Evolutionary conservation across 2,113 vertebrate genomes (phyloP).

Genomic region (Pitta sordida): DNA sequence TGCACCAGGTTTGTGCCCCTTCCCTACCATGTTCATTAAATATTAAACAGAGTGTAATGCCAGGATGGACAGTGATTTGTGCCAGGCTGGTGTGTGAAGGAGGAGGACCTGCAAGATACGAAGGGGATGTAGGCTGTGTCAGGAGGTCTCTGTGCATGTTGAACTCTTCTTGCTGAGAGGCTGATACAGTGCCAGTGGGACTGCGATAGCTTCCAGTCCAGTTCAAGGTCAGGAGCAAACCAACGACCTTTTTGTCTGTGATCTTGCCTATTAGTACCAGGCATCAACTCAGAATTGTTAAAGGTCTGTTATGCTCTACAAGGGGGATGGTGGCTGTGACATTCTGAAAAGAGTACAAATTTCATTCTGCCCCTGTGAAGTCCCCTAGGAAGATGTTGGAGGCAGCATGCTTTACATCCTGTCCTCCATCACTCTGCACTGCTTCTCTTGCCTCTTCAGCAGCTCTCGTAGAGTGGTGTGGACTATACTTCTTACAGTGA

Average conservation of each 20-base stretch:
- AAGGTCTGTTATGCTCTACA: background rate
- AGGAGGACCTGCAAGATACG: background rate
- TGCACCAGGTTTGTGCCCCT: background rate
- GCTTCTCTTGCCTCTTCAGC: background rate
- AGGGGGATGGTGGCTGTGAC: background rate
- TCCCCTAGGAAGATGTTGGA: background rate
- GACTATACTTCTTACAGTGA: background rate
- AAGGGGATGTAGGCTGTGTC: background rate
- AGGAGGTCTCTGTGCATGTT: background rate
- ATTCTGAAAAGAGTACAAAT: background rate
- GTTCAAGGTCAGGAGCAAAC: background rate
- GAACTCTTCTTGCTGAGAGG: background rate
- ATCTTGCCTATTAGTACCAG: background rate
- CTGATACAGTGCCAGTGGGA: background rate
- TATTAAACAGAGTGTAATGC: background rate
- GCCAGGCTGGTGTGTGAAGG: background rate
- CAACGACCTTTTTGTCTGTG: background rate
- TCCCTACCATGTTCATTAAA: background rate
- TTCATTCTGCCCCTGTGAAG: background rate
- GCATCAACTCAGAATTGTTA: background rate
- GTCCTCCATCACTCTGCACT: rapidly evolving
- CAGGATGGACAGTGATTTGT: background rate
- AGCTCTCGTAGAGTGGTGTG: background rate
- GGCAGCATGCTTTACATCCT: background rate
- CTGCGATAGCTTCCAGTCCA: background rate